Conservation (phyloP, 1,140 invertebrate genomes). For the Drosophila suzukii region DNA sequence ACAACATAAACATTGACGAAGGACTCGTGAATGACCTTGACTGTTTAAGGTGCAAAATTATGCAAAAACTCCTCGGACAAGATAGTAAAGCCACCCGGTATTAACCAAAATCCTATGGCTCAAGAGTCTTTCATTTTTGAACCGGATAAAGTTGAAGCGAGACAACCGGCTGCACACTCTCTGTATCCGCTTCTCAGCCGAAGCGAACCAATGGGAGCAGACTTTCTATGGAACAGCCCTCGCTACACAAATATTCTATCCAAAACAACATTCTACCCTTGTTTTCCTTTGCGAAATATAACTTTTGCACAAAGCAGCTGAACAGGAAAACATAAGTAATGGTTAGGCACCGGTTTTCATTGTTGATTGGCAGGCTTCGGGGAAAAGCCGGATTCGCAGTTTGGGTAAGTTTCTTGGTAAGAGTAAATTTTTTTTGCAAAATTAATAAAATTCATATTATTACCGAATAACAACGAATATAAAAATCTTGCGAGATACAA, state of each 20-base stretch:
- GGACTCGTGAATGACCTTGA: conserved; percentile 53
- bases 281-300: not conserved
- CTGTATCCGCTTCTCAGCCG: conserved; percentile 44
- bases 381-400: conserved; percentile 5
- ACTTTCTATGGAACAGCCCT: conserved; percentile 22
- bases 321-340: conserved; percentile 3
- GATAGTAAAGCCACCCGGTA: conserved; percentile 12
- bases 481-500: too few relatives aligned
- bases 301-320: conserved; percentile 36
- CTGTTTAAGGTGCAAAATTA: conserved; percentile 60
- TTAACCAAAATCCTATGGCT: conserved; percentile 30
- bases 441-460: not conserved
- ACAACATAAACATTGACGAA: conserved; percentile 1
- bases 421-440: not conserved
- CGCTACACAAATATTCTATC: conserved; percentile 3
- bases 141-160: conserved; percentile 66
- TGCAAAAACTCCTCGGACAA: conserved; percentile 36
- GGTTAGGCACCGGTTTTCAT: conserved; percentile 24
- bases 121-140: conserved; percentile 62
- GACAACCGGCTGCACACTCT: conserved; percentile 42
- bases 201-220: conserved; percentile 46
- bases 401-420: not conserved
- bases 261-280: conserved; percentile 27
- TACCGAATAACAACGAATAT: too few relatives aligned
- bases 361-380: conserved; percentile 33